Percentiles rank a stretch among this genome's conserved stretches.
Conservation (phyloP, 1,140 invertebrate genomes). For the Luehdorfia chinensis region DNA sequence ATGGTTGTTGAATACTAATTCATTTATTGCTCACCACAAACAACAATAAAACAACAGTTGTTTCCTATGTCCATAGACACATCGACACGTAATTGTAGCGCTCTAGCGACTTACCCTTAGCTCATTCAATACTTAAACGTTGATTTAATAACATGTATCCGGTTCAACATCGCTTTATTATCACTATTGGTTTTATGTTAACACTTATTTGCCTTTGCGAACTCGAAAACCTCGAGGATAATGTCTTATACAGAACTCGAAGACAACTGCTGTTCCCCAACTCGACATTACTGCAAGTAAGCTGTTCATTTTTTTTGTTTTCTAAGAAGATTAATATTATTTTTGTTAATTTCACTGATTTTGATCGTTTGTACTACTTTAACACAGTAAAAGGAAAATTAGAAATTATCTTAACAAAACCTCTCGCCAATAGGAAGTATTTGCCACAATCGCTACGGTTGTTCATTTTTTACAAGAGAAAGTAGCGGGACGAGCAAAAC, state of each 20-base stretch:
- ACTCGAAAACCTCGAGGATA: slow-evolving; percentile 15
- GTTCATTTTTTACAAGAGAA: too few relatives aligned
- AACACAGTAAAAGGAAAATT: too few relatives aligned
- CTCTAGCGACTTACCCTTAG: neutral
- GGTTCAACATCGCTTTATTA: slow-evolving; percentile 6
- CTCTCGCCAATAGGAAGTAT: too few relatives aligned
- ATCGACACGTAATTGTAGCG: slow-evolving; percentile 2
- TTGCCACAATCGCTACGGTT: too few relatives aligned
- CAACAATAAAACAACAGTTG: too few relatives aligned
- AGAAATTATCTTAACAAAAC: too few relatives aligned
- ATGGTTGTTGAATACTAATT: too few relatives aligned
- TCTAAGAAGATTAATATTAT: too few relatives aligned
- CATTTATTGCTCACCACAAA: too few relatives aligned
- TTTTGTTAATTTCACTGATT: too few relatives aligned
- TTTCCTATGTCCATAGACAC: neutral
- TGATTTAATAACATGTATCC: slow-evolving; percentile 24
- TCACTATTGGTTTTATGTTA: slow-evolving; percentile 6
- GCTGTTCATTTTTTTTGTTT: slow-evolving; percentile 18
- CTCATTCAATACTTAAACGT: slow-evolving; percentile 7
- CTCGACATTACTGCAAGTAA: slow-evolving; percentile 61
- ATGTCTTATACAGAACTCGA: slow-evolving; percentile 35
- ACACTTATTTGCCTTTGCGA: slow-evolving; percentile 1
- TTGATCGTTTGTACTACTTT: too few relatives aligned
- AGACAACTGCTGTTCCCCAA: slow-evolving; percentile 66
- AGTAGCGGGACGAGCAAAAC: too few relatives aligned